These are phyloP conservation scores for Luidia sarsii DNA, from an alignment of 53 echinoderm and acorn worm species.

Conservation along the genomic window DNA sequence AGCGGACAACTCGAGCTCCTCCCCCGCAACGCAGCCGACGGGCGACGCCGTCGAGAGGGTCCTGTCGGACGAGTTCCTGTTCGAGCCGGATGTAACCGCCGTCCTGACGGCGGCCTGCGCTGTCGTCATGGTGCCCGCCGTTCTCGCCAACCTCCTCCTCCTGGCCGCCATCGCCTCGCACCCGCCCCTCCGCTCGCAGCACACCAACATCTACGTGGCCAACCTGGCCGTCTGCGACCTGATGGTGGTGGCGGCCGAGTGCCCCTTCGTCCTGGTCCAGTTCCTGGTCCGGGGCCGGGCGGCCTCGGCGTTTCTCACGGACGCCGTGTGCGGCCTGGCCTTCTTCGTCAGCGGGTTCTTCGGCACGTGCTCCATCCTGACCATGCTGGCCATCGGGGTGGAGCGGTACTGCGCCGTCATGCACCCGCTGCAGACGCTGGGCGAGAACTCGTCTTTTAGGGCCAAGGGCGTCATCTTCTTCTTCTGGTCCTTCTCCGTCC, in stretches of 20 bases:
- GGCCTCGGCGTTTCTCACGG: constrained; percentile 48
- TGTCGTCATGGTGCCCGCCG: constrained; percentile 56
- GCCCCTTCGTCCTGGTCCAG: constrained; percentile 66
- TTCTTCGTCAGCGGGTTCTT: constrained; percentile 85
- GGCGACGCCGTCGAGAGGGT: not conserved
- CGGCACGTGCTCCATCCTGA: constrained; percentile 86
- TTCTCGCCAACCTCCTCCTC: constrained; percentile 59
- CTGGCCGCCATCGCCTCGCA: constrained; percentile 32
- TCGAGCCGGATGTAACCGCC: not conserved
- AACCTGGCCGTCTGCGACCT: constrained; percentile 90
- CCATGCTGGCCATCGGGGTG: constrained; percentile 84
- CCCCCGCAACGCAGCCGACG: not conserved
- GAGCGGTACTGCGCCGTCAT: constrained; percentile 84
- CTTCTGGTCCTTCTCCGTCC: constrained; percentile 73
- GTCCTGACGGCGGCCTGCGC: constrained; percentile 1
- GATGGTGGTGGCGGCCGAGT: constrained; percentile 73
- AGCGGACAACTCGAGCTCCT: not conserved
- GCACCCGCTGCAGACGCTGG: constrained; percentile 76
- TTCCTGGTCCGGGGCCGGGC: constrained; percentile 63
- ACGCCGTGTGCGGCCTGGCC: constrained; percentile 56
- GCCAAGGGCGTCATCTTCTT: constrained; percentile 75
- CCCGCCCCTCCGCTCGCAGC: constrained; percentile 61
- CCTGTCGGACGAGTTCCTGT: constrained; percentile 9
- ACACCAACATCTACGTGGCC: constrained; percentile 72
- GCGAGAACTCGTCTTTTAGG: constrained; percentile 63